These are phyloP conservation scores for Chorisops tibialis DNA, from an alignment of 2,888 invertebrate genomes.

Conservation along the genomic window DNA sequence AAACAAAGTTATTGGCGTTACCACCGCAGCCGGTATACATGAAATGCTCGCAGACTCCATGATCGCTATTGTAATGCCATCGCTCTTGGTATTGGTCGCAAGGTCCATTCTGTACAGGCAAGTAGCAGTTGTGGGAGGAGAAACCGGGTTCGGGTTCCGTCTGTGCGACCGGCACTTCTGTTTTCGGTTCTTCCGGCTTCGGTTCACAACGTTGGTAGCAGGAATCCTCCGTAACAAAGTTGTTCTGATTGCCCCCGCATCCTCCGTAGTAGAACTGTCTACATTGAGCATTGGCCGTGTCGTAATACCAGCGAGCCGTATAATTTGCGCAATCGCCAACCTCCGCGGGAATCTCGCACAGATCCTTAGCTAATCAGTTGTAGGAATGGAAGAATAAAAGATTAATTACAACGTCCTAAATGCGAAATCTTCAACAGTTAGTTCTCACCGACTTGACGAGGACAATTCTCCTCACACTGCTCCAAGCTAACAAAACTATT, in stretches of 20 bases:
- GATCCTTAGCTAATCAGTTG: conserved; percentile 58
- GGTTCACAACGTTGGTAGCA: conserved; percentile 65
- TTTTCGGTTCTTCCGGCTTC: conserved; percentile 48
- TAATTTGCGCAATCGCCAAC: conserved; percentile 77
- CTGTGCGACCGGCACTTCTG: conserved; percentile 32
- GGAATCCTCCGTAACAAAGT: conserved; percentile 66
- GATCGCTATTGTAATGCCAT: conserved; percentile 70
- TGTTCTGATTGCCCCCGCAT: conserved; percentile 88
- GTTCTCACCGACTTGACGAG: conserved; percentile 72
- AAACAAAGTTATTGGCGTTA: conserved; percentile 74
- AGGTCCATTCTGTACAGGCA: conserved; percentile 63
- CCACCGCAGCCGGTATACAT: conserved; percentile 78
- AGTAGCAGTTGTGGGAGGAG: conserved; percentile 56
- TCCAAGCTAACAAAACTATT: conserved; percentile 77
- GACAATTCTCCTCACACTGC: conserved; percentile 74
- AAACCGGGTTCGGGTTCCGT: conserved; percentile 28
- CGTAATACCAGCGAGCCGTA: conserved; percentile 76
- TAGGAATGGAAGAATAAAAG: no score
- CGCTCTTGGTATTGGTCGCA: conserved; percentile 57
- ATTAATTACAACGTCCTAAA: no score
- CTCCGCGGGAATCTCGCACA: conserved; percentile 72
- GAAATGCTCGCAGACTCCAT: conserved; percentile 75
- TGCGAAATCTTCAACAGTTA: not conserved
- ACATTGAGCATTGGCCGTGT: conserved; percentile 70
- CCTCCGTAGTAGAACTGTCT: conserved; percentile 84